A percentile compares a stretch with the other conserved stretches of the same genome.
phyloP scores from a whole-genome alignment of 2,797 vertebrate species.

The Phataginus tetradactyla region DNA sequence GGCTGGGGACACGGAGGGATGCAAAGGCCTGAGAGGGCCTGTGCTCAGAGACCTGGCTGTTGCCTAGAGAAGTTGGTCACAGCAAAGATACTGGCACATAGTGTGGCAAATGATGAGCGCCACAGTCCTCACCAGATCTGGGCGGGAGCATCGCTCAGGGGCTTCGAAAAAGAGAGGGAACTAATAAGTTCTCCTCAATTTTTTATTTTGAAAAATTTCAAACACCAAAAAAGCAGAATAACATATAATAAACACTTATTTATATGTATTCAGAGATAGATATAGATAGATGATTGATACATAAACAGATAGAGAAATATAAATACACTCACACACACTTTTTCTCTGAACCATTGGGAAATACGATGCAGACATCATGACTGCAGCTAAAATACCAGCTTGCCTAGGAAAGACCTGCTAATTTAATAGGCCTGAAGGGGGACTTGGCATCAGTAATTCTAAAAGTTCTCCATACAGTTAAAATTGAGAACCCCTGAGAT shows the following conservation, averaged over 20 bases:
- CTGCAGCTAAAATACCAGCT: background rate
- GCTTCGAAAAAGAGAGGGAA: background rate
- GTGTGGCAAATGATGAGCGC: background rate
- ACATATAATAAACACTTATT: background rate
- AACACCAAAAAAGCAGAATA: background rate
- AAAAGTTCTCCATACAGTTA: conserved; percentile 19
- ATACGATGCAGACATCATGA: background rate
- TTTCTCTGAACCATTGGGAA: background rate
- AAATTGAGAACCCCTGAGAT: background rate
- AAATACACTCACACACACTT: background rate
- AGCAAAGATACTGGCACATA: background rate
- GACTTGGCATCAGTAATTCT: background rate
- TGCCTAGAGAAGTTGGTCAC: background rate
- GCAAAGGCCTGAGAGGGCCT: background rate
- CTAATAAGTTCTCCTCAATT: background rate
- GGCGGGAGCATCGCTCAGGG: background rate
- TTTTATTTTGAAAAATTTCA: background rate
- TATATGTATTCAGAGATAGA: background rate
- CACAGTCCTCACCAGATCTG: background rate
- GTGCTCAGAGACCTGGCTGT: background rate
- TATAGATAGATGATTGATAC: background rate
- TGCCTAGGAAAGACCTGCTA: background rate
- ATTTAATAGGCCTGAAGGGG: conserved; percentile 14
- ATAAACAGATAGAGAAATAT: background rate
- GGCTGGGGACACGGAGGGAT: background rate